These are phyloP conservation scores for Lasius platythorax DNA, from an alignment of 2,888 invertebrate species.

Conservation along the genomic window DNA sequence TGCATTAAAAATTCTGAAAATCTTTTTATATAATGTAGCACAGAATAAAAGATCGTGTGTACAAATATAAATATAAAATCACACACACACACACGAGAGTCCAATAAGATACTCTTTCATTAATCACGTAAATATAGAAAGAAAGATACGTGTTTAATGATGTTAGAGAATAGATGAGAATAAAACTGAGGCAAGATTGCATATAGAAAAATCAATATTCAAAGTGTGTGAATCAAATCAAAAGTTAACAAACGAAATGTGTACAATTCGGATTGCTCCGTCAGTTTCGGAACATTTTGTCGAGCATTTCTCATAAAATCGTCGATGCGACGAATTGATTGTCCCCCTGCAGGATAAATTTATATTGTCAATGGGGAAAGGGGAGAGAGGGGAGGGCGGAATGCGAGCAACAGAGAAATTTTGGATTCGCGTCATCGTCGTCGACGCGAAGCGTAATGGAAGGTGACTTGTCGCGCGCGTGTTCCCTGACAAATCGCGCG, in stretches of 20 bases:
- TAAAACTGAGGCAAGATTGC: not conserved
- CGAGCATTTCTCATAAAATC: not conserved
- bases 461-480: conserved; percentile 55
- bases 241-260: conserved; percentile 20
- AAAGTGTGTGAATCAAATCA: not conserved
- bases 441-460: not conserved
- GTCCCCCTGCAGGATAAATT: conserved; percentile 54
- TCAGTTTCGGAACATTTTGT: not conserved
- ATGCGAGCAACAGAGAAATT: conserved; percentile 36
- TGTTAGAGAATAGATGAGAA: not conserved
- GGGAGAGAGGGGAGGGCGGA: not conserved
- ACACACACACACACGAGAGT: not conserved
- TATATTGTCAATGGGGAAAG: conserved; percentile 52
- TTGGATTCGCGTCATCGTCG: conserved; percentile 50
- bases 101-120: not conserved
- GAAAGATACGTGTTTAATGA: not conserved
- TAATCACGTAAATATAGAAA: not conserved
- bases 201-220: conserved; percentile 2
- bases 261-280: not conserved
- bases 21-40: not conserved
- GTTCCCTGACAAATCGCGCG: conserved; percentile 71
- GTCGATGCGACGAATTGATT: conserved; percentile 60
- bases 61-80: not conserved
- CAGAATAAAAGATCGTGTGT: not conserved
- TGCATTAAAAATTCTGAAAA: not conserved